Base-by-base conservation (phyloP, 2,888 invertebrate genomes). In the Chrysotoxum bicinctum region DNA sequence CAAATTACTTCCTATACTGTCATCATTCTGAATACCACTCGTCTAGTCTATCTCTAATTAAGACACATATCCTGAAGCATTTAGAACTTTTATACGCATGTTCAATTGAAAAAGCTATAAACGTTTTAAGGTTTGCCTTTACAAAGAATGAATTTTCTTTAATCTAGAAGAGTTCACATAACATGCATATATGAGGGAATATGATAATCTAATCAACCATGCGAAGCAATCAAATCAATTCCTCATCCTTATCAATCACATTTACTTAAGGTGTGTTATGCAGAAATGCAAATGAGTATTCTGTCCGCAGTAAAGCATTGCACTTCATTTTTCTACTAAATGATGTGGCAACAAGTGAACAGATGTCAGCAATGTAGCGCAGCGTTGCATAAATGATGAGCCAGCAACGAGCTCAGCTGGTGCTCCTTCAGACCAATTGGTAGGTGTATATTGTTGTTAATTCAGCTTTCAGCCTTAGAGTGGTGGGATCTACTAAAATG, bases 271-370 rank as follows among this genome's bases (percentile, higher is more conserved):
- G 85, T 80, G 80, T 76, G 80, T 85, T 85, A 81, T 76, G 85
- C 81, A 82, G 30, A 76, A 73, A 85, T 85, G 81, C 85, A 85
- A 85, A 85, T 85, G 76, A 76, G 76, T 76, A 81, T 81, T 85
- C 85, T 72, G 76, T 72, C 72, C 66, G 26, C 52, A 43, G 19
- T 26, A 72, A 60, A 76, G 73, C 62, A 80, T 56, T 81, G 72
- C 76, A 80, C 80, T 81, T 85, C 76, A 80, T 76, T 80, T 85
- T 80, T 81, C 73, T 68, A 60, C 81, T 81, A 81, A 85, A 85
- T 60, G 85, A 72, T 81, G 76, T 76, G 80, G 76, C 85, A 85
- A 85, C 80, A 85, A 85, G 85, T 85, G 81, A 85, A 85, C 85
- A 85, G 85, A 85, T 85, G 85, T 85, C 85, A 85, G 76, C 85